phyloP scores from a whole-genome alignment of 2,113 vertebrate genomes.

The Physeter macrocephalus region DNA sequence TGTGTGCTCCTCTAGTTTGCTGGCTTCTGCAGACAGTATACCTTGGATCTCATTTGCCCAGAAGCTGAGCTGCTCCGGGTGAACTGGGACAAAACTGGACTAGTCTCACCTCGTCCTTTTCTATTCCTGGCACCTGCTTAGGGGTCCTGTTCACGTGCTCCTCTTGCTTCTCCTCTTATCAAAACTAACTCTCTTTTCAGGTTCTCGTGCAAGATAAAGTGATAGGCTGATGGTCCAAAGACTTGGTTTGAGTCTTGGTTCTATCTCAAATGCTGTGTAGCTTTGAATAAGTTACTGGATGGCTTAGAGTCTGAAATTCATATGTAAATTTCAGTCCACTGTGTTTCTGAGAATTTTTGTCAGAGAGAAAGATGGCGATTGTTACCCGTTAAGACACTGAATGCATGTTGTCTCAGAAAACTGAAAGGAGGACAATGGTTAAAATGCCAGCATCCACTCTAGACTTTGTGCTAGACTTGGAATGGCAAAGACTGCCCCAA shows the following conservation, averaged over 20 bases:
- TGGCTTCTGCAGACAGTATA: not conserved
- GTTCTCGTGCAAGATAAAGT: not conserved
- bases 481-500: not conserved
- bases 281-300: not conserved
- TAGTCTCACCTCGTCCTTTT: not conserved
- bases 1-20: too few relatives aligned
- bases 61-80: not conserved
- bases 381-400: not conserved
- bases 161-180: not conserved
- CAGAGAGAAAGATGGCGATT: not conserved
- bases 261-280: not conserved
- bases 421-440: not conserved
- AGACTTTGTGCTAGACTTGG: not conserved
- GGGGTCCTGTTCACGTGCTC: not conserved
- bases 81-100: not conserved
- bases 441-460: not conserved
- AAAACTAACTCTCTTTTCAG: not conserved
- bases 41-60: not conserved
- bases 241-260: not conserved
- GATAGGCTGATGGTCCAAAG: not conserved
- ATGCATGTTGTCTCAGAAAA: not conserved
- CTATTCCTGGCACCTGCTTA: not conserved
- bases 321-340: not conserved
- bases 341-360: not conserved
- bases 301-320: not conserved